Evolutionary conservation across 2,888 invertebrate genomes (phyloP).

Genomic region (Dysmachus trigonus): DNA sequence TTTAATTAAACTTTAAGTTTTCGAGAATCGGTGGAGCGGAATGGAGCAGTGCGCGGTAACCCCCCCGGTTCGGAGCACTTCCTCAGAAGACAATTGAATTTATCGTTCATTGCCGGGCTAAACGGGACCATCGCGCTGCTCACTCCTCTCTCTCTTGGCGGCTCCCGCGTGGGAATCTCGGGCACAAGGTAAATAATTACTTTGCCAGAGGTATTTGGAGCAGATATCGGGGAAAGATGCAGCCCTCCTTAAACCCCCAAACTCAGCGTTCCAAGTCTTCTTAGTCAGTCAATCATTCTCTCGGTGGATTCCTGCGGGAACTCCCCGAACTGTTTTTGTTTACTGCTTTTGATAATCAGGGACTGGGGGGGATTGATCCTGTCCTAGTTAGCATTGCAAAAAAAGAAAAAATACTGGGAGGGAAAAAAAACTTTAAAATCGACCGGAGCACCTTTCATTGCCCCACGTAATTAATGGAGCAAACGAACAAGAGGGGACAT

Average conservation of each 20-base stretch:
- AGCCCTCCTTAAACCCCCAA: background rate
- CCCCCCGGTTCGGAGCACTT: background rate
- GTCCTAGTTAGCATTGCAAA: background rate
- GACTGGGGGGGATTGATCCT: background rate
- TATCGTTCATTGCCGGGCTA: slow-evolving; percentile 16
- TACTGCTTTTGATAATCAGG: background rate
- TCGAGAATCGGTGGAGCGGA: background rate
- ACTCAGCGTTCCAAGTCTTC: background rate
- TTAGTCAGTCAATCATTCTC: background rate
- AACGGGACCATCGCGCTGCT: background rate
- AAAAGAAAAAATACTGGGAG: too few relatives aligned
- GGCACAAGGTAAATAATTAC: background rate
- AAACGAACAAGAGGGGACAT: background rate
- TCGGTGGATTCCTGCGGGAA: background rate
- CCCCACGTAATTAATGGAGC: slow-evolving; percentile 13
- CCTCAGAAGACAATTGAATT: slow-evolving; percentile 9
- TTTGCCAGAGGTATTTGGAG: background rate
- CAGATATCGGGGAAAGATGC: background rate
- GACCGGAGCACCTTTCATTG: background rate
- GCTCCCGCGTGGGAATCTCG: background rate
- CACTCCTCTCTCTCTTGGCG: too few relatives aligned
- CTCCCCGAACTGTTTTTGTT: background rate
- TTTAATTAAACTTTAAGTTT: slow-evolving; percentile 21
- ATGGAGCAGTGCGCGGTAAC: background rate
- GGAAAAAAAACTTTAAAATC: background rate